Percentiles rank a stretch among this genome's conserved stretches.
These are phyloP conservation scores for Eupeodes corollae DNA, from an alignment of 1,140 invertebrate species.

Conservation along the genomic window DNA sequence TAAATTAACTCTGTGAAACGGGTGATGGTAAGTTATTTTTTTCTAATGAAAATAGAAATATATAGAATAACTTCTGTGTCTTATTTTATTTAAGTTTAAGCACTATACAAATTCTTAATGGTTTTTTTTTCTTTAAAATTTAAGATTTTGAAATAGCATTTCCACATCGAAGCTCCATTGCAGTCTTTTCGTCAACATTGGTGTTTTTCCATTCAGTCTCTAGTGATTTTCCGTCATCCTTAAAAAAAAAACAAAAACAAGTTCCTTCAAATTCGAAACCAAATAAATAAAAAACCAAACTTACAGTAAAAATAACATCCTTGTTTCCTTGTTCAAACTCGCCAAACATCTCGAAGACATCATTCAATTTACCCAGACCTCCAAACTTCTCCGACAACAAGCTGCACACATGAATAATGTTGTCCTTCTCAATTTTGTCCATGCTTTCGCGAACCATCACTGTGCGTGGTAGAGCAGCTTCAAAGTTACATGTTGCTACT, in stretches of 20 bases:
- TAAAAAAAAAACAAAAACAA: background rate
- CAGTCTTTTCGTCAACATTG: conserved; percentile 19
- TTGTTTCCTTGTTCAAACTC: conserved; percentile 19
- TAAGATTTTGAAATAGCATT: background rate
- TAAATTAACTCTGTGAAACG: no score
- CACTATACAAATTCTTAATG: background rate
- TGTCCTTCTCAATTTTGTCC: conserved; percentile 23
- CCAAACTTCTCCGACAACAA: conserved; percentile 30
- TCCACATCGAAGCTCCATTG: conserved; percentile 21
- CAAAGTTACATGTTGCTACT: conserved; percentile 21
- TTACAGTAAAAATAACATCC: conserved; percentile 29
- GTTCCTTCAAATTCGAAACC: background rate
- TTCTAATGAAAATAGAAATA: no score
- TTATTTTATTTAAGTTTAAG: no score
- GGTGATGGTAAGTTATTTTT: no score
- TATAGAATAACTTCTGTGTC: no score
- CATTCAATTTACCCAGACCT: conserved; percentile 19
- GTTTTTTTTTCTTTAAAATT: background rate
- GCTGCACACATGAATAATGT: conserved; percentile 27
- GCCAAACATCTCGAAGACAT: conserved; percentile 31
- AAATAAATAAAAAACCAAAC: background rate
- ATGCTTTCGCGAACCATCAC: conserved; percentile 20
- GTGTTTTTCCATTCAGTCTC: conserved; percentile 19
- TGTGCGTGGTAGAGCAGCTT: conserved; percentile 22
- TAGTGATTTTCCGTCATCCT: conserved; percentile 24